Evolutionary conservation across 92 coral and sea anemone genomes (phyloP).

Genomic region (Siderastrea siderea): DNA sequence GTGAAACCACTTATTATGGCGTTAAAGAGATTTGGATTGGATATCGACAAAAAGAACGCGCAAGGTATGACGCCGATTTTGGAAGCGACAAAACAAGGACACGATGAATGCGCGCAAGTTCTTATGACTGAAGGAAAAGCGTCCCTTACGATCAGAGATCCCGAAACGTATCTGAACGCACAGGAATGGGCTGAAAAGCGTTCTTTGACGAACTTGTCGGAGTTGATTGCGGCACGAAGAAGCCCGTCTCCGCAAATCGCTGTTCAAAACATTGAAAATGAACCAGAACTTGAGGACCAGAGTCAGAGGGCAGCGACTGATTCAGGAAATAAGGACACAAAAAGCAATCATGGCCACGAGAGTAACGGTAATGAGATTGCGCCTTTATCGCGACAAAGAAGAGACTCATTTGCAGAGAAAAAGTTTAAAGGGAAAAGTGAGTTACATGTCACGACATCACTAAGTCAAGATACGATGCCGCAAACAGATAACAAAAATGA

Average conservation of each 20-base stretch:
- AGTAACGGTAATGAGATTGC: slow-evolving; percentile 18
- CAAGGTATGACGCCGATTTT: slow-evolving; percentile 90
- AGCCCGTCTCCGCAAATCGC: slow-evolving; percentile 49
- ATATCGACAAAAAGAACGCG: slow-evolving; percentile 79
- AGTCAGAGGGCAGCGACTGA: background rate
- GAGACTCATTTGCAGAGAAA: background rate
- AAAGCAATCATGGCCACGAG: background rate
- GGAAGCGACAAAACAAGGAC: slow-evolving; percentile 82
- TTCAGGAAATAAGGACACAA: background rate
- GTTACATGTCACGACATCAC: slow-evolving; percentile 3
- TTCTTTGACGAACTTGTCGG: slow-evolving; percentile 65
- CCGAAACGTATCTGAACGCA: slow-evolving; percentile 73
- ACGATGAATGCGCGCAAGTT: slow-evolving; percentile 75
- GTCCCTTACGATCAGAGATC: slow-evolving; percentile 80
- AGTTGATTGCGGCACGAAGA: slow-evolving; percentile 68
- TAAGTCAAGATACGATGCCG: slow-evolving; percentile 4
- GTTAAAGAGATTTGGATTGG: slow-evolving; percentile 89
- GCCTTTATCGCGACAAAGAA: slow-evolving; percentile 3
- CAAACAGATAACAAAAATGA: slow-evolving; percentile 20
- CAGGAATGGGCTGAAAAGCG: slow-evolving; percentile 81
- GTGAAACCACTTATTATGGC: slow-evolving; percentile 79
- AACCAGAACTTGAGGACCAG: background rate
- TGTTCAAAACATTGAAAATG: slow-evolving; percentile 9
- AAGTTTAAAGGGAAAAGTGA: slow-evolving; percentile 34
- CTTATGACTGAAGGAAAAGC: slow-evolving; percentile 90